Evolutionary conservation across 2,797 vertebrate genomes (phyloP), one percentile per base, ranked within the genome.

Genomic region (Artibeus lituratus): DNA sequence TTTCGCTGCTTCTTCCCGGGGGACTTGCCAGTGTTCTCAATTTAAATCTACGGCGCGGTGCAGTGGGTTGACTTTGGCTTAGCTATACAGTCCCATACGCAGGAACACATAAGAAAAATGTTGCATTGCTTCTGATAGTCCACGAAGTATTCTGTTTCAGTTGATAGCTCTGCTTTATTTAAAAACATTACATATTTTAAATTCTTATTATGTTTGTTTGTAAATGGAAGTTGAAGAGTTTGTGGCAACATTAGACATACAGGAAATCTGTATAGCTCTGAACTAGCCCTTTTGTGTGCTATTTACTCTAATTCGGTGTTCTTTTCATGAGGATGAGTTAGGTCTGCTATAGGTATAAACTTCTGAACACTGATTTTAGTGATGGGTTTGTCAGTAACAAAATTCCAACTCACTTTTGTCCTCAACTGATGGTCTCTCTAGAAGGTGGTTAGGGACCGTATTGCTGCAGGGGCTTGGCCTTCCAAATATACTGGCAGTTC

Each of bases 51-150:
- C 93, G 89, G 59, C 84, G 22, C 87, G 90, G 80, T 94, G 76
- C 83, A 93, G 92, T 42, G 67, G 83, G 70, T 51, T 96, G 94
- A 96, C 83, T 96, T 93, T 95, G 95, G 93, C 94, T 95, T 93
- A 35, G 90, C 83, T 85, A 62, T 86, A 96, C 95, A 97, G 91
- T 89, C 76, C 69, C 78, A 86, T 83, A 87, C 89, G 96, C 94
- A 21, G 65, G 44, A 95, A 78, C 59, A 82, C 62, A 55, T 55
- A 90, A 91, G 88, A 83, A 92, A 96, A 96, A 82, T 15, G 39
- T 76, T 83, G 59, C 55, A 84, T 53, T 93, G 89, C 91, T 95
- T 96, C 81, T 51, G 86, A 96, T 91, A 91, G 65, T 51, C 96
- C 89, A 92, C 76, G 95, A 73, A 91, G 87, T 65, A 91, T 93